Evolutionary conservation across 2,888 invertebrate species (phyloP), one percentile per base, ranked within the genome.

Genomic region (Trissolcus japonicus): DNA sequence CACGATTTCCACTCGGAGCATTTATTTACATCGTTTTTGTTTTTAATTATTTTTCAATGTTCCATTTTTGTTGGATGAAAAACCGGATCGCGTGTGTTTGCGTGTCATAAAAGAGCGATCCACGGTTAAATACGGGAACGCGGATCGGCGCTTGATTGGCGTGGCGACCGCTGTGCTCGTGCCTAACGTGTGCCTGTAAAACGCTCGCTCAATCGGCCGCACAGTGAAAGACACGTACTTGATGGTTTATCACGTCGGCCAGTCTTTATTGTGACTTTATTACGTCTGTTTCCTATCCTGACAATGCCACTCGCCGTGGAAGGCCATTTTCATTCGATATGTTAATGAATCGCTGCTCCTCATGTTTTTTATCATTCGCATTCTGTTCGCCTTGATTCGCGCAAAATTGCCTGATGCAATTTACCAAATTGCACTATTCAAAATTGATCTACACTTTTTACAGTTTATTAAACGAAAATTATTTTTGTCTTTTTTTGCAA

Each of bases 171-270:
- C 63, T 57, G 65, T 69, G 72, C 83, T 84, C 84, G 84, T 84
- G 86, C 83, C 83, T 9, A 68, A 76, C 83, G 83, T 83, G 84
- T 85, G 86, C 82, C 82, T 79, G 78, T 83, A 81, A 82, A 81
- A 78, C 35, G 57, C 35, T 57, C 55, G 56, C 66, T 67, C 63
- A 51, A 66, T 61, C 76, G 57, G 16, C 51, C 76, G 63, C 51
- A 29, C 51, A 46, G 62, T 19, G 19, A 69, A 41, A 71, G 53
- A 68, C 56, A 53, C 61, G 61, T 68, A 57, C 62, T 63, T 53
- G 63, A 35, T 35, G 11, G 62, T 55, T 48, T 57, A 65, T 41
- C 57, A 56, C 67, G 55, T 21, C 57, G 46, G 59, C 35, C 56
- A 35, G 35, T 35, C 60, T 61, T 66, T 72, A 71, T 71, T 68